A percentile compares a stretch with the other conserved stretches of the same genome.
These are phyloP conservation scores for Zootermopsis nevadensis DNA, from an alignment of 2,888 invertebrate genomes.

Conservation along the genomic window DNA sequence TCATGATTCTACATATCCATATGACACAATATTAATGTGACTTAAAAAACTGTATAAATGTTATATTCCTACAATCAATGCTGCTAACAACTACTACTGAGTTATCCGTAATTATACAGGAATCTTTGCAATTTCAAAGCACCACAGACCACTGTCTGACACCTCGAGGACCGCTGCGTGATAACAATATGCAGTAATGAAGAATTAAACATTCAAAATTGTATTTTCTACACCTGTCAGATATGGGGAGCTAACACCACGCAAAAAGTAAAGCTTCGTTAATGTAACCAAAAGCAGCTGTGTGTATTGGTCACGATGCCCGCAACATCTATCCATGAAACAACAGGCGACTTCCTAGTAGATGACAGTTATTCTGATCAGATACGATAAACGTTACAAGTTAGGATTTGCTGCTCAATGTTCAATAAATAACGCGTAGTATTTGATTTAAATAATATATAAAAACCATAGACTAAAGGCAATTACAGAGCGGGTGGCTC, in stretches of 20 bases:
- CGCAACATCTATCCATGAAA: not conserved
- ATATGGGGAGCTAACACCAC: not conserved
- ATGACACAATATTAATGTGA: no score
- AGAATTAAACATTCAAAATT: not conserved
- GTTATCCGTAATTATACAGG: no score
- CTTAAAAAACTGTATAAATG: no score
- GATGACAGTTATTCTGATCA: not conserved
- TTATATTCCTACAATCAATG: no score
- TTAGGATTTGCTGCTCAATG: not conserved
- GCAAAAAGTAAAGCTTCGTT: not conserved
- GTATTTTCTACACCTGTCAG: not conserved
- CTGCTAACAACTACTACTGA: no score
- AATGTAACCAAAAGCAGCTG: not conserved
- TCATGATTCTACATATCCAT: no score
- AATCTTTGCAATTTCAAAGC: no score
- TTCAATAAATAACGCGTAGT: not conserved
- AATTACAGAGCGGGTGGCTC: not conserved
- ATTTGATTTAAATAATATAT: not conserved
- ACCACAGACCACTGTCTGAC: not conserved
- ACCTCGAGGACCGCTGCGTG: not conserved
- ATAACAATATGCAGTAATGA: not conserved
- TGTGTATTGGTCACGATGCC: not conserved
- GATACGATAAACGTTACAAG: not conserved
- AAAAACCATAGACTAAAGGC: not conserved
- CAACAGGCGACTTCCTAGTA: not conserved